Evolutionary conservation across 2,888 invertebrate species (phyloP).

Genomic region (Athalia rosae): DNA sequence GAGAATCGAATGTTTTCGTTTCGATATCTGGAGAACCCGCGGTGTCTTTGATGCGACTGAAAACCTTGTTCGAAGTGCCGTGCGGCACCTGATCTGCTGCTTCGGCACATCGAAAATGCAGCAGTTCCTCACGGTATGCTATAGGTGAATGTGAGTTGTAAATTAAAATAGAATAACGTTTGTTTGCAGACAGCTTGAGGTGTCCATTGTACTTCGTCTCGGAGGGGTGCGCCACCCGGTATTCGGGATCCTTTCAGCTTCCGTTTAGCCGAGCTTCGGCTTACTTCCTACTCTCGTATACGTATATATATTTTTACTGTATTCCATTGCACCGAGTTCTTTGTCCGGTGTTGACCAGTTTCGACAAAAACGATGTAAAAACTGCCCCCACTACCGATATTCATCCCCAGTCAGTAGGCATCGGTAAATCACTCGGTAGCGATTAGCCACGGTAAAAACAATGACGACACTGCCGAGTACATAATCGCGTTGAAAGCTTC

Average conservation of each 20-base stretch:
- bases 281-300: slow-evolving; percentile 20
- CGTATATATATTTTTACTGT: slow-evolving; percentile 19
- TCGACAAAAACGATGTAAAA: slow-evolving; percentile 13
- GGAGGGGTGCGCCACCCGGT: neutral
- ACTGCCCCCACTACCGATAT: neutral
- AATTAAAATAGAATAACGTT: slow-evolving; percentile 36
- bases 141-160: slow-evolving; percentile 14
- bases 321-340: slow-evolving; percentile 6
- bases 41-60: no score
- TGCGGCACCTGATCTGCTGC: no score
- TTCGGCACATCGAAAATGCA: no score
- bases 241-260: slow-evolving; percentile 38
- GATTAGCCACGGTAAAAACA: slow-evolving; percentile 54
- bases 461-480: slow-evolving; percentile 50
- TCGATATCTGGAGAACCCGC: no score
- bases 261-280: slow-evolving; percentile 39
- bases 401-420: neutral
- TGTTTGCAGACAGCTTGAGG: slow-evolving; percentile 43
- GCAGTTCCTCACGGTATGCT: no score
- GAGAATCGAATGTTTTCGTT: no score
- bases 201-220: slow-evolving; percentile 27
- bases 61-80: no score
- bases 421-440: slow-evolving; percentile 47
- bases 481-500: slow-evolving; percentile 30
- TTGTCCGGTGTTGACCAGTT: slow-evolving; percentile 19